phyloP scores from a whole-genome alignment of 2,113 vertebrate species.

The Andinoacara biseriatus region DNA sequence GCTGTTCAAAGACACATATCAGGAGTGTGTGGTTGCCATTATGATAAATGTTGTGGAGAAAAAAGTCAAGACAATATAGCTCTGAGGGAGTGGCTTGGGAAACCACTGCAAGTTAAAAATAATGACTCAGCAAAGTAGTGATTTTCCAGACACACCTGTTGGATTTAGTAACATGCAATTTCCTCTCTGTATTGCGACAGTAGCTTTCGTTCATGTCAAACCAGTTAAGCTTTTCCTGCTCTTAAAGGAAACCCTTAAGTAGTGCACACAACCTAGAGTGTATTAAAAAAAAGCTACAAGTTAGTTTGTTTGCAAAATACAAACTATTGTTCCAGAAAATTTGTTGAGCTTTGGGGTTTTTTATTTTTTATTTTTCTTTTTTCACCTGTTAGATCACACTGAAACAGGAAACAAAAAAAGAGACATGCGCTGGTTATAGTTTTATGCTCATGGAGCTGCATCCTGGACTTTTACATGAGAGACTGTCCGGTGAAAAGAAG shows the following conservation, averaged over 20 bases:
- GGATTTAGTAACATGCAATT: conserved; percentile 5
- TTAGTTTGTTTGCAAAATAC: not conserved
- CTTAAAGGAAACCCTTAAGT: not conserved
- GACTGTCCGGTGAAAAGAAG: not conserved
- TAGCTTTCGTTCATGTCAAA: not conserved
- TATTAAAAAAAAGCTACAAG: not conserved
- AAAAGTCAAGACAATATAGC: not conserved
- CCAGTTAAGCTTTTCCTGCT: not conserved
- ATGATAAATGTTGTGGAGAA: not conserved
- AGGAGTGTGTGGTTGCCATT: not conserved
- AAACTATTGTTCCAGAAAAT: not conserved
- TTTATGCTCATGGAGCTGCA: not conserved
- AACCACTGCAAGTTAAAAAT: conserved; percentile 8
- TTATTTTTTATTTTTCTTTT: fast-evolving
- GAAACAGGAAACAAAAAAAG: not conserved
- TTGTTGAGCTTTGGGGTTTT: fast-evolving
- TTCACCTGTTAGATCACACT: not conserved
- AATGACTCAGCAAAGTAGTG: conserved; percentile 7
- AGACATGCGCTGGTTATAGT: not conserved
- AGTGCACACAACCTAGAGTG: not conserved
- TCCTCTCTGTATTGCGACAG: not conserved
- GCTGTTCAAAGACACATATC: not conserved
- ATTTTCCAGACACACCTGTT: conserved; percentile 2
- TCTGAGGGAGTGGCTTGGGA: conserved; percentile 5
- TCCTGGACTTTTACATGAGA: not conserved